These are phyloP conservation scores for Lophura nycthemera DNA, from an alignment of 2,113 vertebrate species.

Conservation along the genomic window DNA sequence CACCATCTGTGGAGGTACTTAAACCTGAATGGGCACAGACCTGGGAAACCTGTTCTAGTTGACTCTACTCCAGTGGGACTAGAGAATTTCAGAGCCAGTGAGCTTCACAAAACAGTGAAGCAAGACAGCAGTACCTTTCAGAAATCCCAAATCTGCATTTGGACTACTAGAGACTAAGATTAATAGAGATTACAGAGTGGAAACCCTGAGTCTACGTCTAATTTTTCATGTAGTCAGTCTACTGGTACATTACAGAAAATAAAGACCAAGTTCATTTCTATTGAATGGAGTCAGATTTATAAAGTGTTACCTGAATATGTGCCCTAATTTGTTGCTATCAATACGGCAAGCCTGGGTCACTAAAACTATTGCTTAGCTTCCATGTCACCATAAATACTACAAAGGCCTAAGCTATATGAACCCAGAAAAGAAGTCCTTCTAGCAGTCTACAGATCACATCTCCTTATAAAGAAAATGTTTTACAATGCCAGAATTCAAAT, in stretches of 20 bases:
- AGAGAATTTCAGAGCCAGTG: neutral
- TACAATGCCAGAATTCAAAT: neutral
- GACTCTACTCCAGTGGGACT: neutral
- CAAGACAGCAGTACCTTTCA: neutral
- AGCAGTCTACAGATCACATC: neutral
- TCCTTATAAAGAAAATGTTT: neutral
- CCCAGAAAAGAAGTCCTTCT: neutral
- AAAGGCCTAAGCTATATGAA: neutral
- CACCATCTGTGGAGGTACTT: neutral
- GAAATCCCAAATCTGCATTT: neutral
- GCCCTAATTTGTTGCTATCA: neutral
- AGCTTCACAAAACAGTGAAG: neutral
- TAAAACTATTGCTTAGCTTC: accelerated
- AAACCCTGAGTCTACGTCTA: neutral
- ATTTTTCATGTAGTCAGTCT: neutral
- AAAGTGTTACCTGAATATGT: neutral
- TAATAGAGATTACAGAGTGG: neutral
- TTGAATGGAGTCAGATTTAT: neutral
- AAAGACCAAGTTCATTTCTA: neutral
- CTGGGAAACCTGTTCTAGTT: neutral
- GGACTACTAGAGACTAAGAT: neutral
- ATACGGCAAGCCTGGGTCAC: neutral
- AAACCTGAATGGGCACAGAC: neutral
- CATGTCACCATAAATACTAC: neutral
- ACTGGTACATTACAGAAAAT: neutral